Evolutionary conservation across 2,113 vertebrate genomes (phyloP), one percentile per base, ranked within the genome.

Genomic region (Eublepharis macularius): DNA sequence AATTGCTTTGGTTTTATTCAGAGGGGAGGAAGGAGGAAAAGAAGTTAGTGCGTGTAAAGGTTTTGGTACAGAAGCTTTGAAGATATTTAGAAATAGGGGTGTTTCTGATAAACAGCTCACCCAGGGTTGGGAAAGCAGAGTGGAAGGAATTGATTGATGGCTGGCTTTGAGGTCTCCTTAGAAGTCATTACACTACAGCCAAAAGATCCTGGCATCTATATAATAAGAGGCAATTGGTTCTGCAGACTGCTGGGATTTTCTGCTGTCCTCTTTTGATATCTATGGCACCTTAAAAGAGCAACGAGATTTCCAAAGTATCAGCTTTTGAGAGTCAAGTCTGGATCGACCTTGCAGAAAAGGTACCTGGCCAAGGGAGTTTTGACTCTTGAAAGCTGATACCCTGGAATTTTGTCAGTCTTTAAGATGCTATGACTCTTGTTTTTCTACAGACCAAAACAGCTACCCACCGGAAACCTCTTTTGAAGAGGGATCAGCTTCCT

Each of bases 1-100:
- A 94, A 89, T 85, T 94, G 90, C 70, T 81, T 81, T 51, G 93
- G 91, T 88, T 91, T 81, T 90, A 93, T 90, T 87, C 86, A 81
- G 63, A 49, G 1, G 54, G 0, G 36, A 81, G 86, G 83, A 57
- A 84, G 41, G 57, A 90, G 69, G 54, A 84, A 60, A 24, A 60
- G 57, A 60, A 60, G 84, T 86, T 78, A 3, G 88, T 87, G 87
- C 84, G 83, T 0, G n/a, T 65, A 43, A 77, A 6, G 21, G 73
- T 47, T 76, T 36, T 26, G 39, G 24, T 69, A 13, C 45, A 87
- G 86, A 82, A 73, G 24, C 84, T 57, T 90, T 34, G 63, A 90
- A 87, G 82, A 29, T 49, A 47, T 51, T 77, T 57, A n/a, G 77
- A 32, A 78, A 70, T 39, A 14, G 7, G 29, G 10, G n/a, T 32